These are phyloP conservation scores for Odontomyia ornata DNA, from an alignment of 2,888 invertebrate species.

Conservation along the genomic window DNA sequence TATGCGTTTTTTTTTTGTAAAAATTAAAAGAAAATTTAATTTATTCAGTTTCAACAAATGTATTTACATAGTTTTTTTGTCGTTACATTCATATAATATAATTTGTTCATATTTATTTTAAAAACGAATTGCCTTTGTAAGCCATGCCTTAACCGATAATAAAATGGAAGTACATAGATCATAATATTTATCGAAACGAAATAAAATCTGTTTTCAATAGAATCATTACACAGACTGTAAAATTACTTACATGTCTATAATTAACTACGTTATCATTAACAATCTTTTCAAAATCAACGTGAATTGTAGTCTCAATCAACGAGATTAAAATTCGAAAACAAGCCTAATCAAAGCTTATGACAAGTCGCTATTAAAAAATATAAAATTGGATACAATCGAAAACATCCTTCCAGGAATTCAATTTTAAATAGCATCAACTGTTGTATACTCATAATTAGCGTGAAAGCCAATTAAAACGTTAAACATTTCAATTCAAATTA, in stretches of 20 bases:
- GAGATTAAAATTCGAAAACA: too few relatives aligned
- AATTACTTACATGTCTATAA: constrained; percentile 27
- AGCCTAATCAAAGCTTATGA: too few relatives aligned
- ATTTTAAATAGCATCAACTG: too few relatives aligned
- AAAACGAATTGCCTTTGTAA: neutral
- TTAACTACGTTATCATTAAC: constrained; percentile 10
- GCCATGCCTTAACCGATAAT: neutral
- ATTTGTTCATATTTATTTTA: constrained; percentile 1
- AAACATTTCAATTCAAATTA: too few relatives aligned
- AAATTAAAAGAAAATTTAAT: constrained; percentile 22
- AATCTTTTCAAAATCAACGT: neutral
- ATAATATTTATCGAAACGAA: constrained; percentile 1
- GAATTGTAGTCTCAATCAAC: neutral
- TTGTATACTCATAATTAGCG: too few relatives aligned
- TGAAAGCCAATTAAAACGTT: too few relatives aligned
- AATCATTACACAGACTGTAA: constrained; percentile 12
- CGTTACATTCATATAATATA: neutral
- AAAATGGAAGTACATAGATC: neutral
- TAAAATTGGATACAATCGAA: too few relatives aligned
- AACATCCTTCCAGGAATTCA: too few relatives aligned
- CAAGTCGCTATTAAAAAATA: too few relatives aligned
- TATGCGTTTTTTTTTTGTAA: too few relatives aligned
- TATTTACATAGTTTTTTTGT: neutral
- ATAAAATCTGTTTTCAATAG: constrained; percentile 29
- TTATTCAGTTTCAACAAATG: neutral